Evolutionary conservation across 2,797 vertebrate genomes (phyloP).

Genomic region (Rhyacichthys aspro): DNA sequence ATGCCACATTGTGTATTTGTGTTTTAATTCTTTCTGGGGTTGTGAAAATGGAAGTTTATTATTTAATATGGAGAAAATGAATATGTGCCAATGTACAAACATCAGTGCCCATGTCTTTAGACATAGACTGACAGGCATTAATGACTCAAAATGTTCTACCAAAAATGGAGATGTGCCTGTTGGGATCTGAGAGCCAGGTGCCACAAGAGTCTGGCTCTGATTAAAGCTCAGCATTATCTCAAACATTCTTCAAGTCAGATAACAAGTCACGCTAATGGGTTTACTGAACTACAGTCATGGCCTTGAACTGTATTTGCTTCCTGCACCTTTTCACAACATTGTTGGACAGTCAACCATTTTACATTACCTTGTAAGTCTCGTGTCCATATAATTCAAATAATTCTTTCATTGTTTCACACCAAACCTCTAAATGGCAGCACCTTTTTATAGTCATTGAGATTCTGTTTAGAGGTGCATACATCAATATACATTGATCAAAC

Average conservation of each 20-base stretch:
- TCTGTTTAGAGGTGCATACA: too few species aligned
- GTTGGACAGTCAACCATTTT: constrained; percentile 4
- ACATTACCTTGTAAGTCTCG: too few species aligned
- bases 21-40: constrained; percentile 11
- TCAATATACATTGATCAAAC: too few species aligned
- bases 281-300: constrained; percentile 33
- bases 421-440: too few species aligned
- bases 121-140: constrained; percentile 30
- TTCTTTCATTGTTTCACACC: too few species aligned
- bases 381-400: too few species aligned
- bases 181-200: constrained; percentile 54
- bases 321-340: constrained; percentile 30
- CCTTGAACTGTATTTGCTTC: constrained; percentile 26
- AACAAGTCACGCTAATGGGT: constrained; percentile 36
- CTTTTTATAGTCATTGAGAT: too few species aligned
- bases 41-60: background rate
- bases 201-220: constrained; percentile 41
- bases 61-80: background rate
- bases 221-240: constrained; percentile 56
- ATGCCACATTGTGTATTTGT: constrained; percentile 22
- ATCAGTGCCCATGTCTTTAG: constrained; percentile 21
- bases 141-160: constrained; percentile 49
- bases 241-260: constrained; percentile 58
- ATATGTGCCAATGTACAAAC: background rate
- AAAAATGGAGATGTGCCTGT: constrained; percentile 56